phyloP scores from a whole-genome alignment of 2,888 invertebrate species.

The Gymnosoma rotundatum region DNA sequence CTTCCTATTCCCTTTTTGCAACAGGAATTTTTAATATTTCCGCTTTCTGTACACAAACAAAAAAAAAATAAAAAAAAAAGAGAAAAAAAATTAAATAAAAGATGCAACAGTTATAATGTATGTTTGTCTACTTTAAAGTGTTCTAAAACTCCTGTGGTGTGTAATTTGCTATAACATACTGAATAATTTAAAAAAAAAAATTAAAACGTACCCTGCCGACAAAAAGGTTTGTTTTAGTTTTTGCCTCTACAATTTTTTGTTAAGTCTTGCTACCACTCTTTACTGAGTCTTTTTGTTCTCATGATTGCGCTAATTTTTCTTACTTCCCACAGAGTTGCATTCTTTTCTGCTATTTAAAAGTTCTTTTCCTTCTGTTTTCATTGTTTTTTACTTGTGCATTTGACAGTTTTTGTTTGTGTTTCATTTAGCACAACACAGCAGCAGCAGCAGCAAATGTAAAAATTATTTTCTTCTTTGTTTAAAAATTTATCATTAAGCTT shows the following conservation, averaged over 20 bases:
- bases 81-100: background rate
- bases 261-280: background rate
- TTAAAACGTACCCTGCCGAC: background rate
- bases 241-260: background rate
- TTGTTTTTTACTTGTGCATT: background rate
- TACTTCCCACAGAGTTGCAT: conserved; percentile 35
- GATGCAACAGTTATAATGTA: conserved; percentile 4
- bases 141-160: conserved; percentile 7
- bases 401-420: background rate
- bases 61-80: too few relatives aligned
- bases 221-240: conserved; percentile 7
- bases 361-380: background rate
- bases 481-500: conserved; percentile 11
- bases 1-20: conserved; percentile 40
- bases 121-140: background rate
- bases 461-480: background rate
- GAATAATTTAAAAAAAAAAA: background rate
- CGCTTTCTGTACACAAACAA: conserved; percentile 38
- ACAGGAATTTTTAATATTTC: conserved; percentile 65
- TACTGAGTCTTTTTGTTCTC: conserved; percentile 1
- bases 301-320: conserved; percentile 20
- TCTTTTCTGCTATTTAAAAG: background rate
- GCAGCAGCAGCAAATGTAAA: background rate
- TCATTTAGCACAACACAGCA: background rate
- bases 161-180: too few relatives aligned